These are phyloP conservation scores for Pluvianellus socialis DNA, from an alignment of 2,113 vertebrate genomes.

Conservation along the genomic window DNA sequence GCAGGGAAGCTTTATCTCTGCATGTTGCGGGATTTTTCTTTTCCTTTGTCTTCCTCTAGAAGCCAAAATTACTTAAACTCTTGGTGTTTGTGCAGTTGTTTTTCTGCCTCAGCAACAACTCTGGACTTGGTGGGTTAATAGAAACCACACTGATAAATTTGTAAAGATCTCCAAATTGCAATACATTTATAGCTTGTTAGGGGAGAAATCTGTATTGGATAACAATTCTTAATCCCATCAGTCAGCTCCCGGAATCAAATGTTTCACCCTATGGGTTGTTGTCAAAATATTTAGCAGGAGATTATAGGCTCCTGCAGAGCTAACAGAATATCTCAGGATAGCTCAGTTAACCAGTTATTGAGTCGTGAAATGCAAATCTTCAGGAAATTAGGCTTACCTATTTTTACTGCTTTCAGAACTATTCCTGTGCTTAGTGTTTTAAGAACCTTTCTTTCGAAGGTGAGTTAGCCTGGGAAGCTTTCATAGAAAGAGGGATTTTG, in stretches of 20 bases:
- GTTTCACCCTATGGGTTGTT: not conserved
- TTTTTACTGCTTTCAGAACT: not conserved
- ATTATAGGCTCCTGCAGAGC: not conserved
- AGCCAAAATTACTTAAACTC: not conserved
- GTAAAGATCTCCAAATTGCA: not conserved
- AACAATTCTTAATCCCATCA: not conserved
- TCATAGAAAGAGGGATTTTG: not conserved
- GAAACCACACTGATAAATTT: not conserved
- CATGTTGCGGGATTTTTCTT: not conserved
- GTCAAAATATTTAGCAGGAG: constrained; percentile 3
- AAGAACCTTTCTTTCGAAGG: not conserved
- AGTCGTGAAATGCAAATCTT: not conserved
- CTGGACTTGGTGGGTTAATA: not conserved
- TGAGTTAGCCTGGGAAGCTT: not conserved
- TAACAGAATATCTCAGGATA: not conserved
- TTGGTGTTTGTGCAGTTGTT: not conserved
- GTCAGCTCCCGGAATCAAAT: not conserved
- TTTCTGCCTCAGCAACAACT: not conserved
- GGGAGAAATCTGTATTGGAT: not conserved
- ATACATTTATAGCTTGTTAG: not conserved
- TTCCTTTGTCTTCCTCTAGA: not conserved
- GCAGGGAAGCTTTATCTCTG: not conserved
- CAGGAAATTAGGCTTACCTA: not conserved
- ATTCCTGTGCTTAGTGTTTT: not conserved
- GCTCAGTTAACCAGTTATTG: not conserved